Conservation (phyloP, 2,113 vertebrate species). For the Diglossa brunneiventris region DNA sequence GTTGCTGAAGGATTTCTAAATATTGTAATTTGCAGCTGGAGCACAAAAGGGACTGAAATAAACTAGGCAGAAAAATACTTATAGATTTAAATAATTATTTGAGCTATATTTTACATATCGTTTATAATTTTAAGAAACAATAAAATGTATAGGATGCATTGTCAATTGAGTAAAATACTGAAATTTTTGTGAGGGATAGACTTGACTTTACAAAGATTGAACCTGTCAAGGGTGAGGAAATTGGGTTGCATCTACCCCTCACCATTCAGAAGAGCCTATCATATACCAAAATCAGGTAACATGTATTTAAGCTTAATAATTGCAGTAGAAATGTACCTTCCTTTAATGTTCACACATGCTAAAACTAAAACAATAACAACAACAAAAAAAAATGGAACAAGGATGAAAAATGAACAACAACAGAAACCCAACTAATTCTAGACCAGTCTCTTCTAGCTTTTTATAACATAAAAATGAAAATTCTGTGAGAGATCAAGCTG, state of each 20-base stretch:
- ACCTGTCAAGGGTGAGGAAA: neutral
- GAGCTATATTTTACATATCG: neutral
- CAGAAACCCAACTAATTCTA: neutral
- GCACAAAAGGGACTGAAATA: neutral
- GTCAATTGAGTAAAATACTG: neutral
- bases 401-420: too few relatives aligned
- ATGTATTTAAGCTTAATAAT: neutral
- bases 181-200: neutral
- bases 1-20: neutral
- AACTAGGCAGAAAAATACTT: neutral
- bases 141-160: neutral
- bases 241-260: neutral
- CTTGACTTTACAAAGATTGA: neutral
- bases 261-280: neutral
- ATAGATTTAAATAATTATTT: neutral
- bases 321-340: neutral
- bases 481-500: neutral
- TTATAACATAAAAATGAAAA: neutral
- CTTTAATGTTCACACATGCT: neutral
- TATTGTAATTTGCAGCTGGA: neutral
- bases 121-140: neutral
- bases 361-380: neutral
- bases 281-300: neutral
- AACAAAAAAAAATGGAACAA: neutral
- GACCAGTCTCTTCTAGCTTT: neutral